Evolutionary conservation across 2,113 vertebrate species (phyloP).

Genomic region (Podarcis raffonei): DNA sequence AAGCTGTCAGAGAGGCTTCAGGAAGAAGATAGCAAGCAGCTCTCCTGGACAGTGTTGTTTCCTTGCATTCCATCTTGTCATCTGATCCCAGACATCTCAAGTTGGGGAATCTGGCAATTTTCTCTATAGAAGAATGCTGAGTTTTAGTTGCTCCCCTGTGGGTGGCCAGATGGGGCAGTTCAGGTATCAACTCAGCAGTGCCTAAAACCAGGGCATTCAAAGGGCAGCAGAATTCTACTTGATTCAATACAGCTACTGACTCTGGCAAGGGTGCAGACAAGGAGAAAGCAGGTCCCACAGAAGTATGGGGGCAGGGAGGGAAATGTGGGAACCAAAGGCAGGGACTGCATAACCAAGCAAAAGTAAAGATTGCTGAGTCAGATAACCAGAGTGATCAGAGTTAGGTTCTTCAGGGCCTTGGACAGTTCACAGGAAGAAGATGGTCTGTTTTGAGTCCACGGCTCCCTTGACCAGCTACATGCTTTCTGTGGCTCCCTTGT

Average conservation of each 20-base stretch:
- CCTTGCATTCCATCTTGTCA: background rate
- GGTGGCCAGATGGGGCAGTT: background rate
- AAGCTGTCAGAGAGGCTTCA: background rate
- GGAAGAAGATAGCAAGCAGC: background rate
- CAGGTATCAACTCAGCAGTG: background rate
- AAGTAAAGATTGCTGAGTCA: background rate
- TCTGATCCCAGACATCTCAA: background rate
- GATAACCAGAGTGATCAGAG: background rate
- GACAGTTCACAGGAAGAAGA: background rate
- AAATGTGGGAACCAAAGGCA: background rate
- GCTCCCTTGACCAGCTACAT: too few relatives aligned
- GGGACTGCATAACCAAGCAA: background rate
- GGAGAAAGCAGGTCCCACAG: background rate
- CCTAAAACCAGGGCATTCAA: background rate
- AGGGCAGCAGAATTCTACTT: background rate
- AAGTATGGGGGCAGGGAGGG: background rate
- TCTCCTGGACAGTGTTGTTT: background rate
- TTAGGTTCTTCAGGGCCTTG: background rate
- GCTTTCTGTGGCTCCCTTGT: too few relatives aligned
- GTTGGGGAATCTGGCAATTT: background rate
- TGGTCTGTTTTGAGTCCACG: too few relatives aligned
- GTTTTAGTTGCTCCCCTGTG: background rate
- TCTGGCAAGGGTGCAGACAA: background rate
- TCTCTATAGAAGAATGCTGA: background rate
- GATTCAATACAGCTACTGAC: background rate